phyloP scores from a whole-genome alignment of 2,113 vertebrate species.

The Miniopterus natalensis region DNA sequence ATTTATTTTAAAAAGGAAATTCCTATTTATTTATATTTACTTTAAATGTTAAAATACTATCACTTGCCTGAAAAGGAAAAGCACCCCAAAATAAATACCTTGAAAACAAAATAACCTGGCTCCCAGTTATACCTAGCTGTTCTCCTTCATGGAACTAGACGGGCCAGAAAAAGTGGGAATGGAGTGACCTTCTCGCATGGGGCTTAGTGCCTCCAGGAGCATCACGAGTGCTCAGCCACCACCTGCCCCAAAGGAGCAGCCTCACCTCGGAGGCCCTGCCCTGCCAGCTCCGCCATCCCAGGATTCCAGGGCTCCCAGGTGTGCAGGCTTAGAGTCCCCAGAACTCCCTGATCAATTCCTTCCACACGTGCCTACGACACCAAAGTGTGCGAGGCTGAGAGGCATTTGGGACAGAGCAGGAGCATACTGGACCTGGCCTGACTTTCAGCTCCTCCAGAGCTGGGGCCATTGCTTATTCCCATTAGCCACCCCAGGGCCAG shows the following conservation, averaged over 20 bases:
- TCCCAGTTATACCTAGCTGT: neutral
- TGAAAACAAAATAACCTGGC: neutral
- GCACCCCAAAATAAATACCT: neutral
- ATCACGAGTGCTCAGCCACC: too few relatives aligned
- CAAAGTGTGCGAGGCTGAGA: neutral
- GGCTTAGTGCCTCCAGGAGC: neutral
- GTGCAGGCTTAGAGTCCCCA: neutral
- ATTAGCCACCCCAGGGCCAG: neutral
- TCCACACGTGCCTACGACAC: fast-evolving
- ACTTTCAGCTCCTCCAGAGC: neutral
- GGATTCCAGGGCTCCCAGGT: neutral
- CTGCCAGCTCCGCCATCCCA: neutral
- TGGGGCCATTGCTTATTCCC: neutral
- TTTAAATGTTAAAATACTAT: neutral
- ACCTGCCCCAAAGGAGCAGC: neutral
- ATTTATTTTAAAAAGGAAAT: slow-evolving; percentile 11
- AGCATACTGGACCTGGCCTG: too few relatives aligned
- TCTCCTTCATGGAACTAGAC: too few relatives aligned
- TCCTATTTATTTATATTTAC: neutral
- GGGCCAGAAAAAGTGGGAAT: neutral
- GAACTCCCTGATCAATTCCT: neutral
- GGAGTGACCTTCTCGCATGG: neutral
- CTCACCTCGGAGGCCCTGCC: neutral
- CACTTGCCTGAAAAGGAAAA: neutral
- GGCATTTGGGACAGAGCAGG: too few relatives aligned